Evolutionary conservation across 1,140 invertebrate genomes (phyloP).

Genomic region (Leucophenga varia): DNA sequence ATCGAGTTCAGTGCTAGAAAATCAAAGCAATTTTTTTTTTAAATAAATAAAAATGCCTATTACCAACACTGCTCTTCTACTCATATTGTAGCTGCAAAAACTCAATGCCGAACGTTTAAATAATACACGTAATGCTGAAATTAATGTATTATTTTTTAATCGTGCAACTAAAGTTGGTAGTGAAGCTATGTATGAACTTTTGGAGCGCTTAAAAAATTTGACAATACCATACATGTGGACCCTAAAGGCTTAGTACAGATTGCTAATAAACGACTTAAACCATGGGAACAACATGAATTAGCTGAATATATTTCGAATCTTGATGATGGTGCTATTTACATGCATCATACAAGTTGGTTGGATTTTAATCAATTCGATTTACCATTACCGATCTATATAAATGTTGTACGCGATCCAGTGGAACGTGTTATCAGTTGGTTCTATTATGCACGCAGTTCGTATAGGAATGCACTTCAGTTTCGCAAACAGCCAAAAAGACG

Average conservation of each 20-base stretch:
- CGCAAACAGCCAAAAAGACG: slow-evolving; percentile 78
- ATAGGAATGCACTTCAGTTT: slow-evolving; percentile 82
- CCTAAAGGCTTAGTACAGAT: slow-evolving; percentile 70
- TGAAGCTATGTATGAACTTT: slow-evolving; percentile 83
- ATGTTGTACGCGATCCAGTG: slow-evolving; percentile 79
- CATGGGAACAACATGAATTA: slow-evolving; percentile 69
- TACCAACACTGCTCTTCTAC: too few relatives aligned
- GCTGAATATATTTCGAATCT: slow-evolving; percentile 58
- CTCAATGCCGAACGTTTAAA: slow-evolving; percentile 61
- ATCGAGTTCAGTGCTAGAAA: slow-evolving; percentile 2
- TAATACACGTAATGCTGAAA: slow-evolving; percentile 70
- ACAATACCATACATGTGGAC: slow-evolving; percentile 7
- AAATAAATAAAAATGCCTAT: too few relatives aligned
- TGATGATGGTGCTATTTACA: slow-evolving; percentile 62
- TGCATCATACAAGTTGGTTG: slow-evolving; percentile 77
- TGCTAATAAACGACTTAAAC: slow-evolving; percentile 65
- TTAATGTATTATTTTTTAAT: slow-evolving; percentile 80
- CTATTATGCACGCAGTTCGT: slow-evolving; percentile 76
- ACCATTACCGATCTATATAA: slow-evolving; percentile 80
- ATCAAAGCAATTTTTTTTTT: not conserved
- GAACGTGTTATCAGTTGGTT: slow-evolving; percentile 86
- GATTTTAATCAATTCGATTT: slow-evolving; percentile 60
- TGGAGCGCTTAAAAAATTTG: not conserved
- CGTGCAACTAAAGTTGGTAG: slow-evolving; percentile 75
- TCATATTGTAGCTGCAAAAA: slow-evolving; percentile 12